Percentiles rank a stretch among this genome's conserved stretches.
phyloP scores from a whole-genome alignment of 2,797 vertebrate genomes.

The Galagoides demidoff region DNA sequence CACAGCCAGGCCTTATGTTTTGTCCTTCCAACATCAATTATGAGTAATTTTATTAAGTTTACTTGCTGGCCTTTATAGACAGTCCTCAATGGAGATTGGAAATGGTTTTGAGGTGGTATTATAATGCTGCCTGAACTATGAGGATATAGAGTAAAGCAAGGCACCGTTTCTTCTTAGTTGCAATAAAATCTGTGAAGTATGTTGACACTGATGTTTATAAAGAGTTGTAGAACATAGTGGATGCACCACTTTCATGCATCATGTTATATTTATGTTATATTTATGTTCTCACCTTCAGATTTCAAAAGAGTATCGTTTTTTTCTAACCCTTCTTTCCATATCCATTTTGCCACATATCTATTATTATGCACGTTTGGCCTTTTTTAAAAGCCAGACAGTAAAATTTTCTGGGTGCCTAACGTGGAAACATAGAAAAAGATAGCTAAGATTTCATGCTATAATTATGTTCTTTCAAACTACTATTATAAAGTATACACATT shows the following conservation, averaged over 20 bases:
- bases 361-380: neutral
- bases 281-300: neutral
- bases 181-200: neutral
- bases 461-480: neutral
- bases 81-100: neutral
- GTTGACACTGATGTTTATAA: neutral
- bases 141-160: constrained; percentile 8
- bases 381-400: neutral
- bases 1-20: neutral
- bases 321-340: neutral
- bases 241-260: neutral
- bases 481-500: neutral
- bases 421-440: neutral
- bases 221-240: neutral
- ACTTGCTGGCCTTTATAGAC: neutral
- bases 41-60: constrained; percentile 8
- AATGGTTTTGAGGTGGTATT: neutral
- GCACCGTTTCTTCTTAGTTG: neutral
- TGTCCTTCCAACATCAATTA: neutral
- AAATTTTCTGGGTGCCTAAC: neutral
- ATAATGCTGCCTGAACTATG: neutral
- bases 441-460: neutral
- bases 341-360: neutral
- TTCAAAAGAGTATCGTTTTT: neutral
- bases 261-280: too few relatives aligned